phyloP scores from a whole-genome alignment of 2,113 vertebrate species.

The Myrmecophaga tridactyla region DNA sequence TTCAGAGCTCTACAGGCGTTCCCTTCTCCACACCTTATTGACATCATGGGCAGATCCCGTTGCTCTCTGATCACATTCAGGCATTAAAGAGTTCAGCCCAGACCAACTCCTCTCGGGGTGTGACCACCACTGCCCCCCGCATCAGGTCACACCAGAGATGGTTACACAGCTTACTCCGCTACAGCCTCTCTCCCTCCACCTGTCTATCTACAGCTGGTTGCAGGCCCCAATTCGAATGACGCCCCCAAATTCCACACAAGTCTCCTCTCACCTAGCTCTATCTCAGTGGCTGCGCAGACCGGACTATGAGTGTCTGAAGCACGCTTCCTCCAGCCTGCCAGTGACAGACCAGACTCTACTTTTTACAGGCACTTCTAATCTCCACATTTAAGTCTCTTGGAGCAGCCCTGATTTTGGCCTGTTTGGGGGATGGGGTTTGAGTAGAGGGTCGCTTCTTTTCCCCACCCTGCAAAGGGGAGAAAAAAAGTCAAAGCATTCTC shows the following conservation, averaged over 20 bases:
- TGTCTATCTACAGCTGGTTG: background rate
- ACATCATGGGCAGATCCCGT: background rate
- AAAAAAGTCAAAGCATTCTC: background rate
- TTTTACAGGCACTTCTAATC: background rate
- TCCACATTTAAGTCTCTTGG: background rate
- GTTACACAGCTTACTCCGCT: background rate
- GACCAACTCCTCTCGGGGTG: too few species aligned
- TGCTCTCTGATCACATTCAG: background rate
- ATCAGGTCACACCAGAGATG: background rate
- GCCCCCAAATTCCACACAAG: background rate
- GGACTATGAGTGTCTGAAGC: rapidly evolving
- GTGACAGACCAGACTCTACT: background rate
- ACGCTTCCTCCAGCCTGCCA: background rate
- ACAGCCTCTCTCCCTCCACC: background rate
- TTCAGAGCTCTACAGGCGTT: background rate
- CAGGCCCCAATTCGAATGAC: background rate
- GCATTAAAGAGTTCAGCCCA: background rate
- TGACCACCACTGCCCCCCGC: background rate
- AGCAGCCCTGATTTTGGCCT: background rate
- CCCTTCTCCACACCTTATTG: background rate
- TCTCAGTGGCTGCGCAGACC: background rate
- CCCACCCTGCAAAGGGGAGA: background rate
- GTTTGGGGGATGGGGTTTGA: background rate
- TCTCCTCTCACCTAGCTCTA: background rate
- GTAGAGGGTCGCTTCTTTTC: background rate